Base-by-base conservation (phyloP, 2,888 invertebrate genomes). In the Epistrophe eligans region DNA sequence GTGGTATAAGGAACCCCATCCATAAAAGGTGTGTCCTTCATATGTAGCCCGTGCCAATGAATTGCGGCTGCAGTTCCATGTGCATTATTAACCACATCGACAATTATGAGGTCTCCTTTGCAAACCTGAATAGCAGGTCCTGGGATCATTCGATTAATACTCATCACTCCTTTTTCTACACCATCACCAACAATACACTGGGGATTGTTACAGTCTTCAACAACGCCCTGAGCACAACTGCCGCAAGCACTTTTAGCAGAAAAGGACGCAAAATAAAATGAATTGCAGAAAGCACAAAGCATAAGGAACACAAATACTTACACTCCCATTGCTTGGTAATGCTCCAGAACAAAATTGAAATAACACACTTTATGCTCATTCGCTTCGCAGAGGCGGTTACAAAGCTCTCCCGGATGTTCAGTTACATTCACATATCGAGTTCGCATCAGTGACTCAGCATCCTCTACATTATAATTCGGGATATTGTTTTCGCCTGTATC, bases 21-120 rank as follows among this genome's bases (percentile, higher is more conserved):
- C 97, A 97, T 97, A 91, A 95, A 96, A 0, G 97, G 97, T 0
- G 95, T 95, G 1, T 94, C 94, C 28, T 93, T 92, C 93, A 97
- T 96, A 90, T 97, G 96, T 89, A 96, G 95, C 0, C 98, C 98
- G 90, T 98, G 98, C 97, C 98, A 98, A 91, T 98, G 98, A 32
- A 98, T 95, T 0, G 96, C 95, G 0, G 97, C 96, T 4, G 95
- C 95, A 90, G 97, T 96, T 0, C 96, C 95, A 90, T 95, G 94
- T 91, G 98, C 93, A 71, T 94, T 94, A 91, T 98, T 98, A 73
- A 95, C 94, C 11, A 97, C 96, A 90, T 97, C 97, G 0, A 97
- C 96, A 38, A 96, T 94, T 2, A 98, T 93, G 40, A 95, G 94
- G 91, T 98, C 98, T 24, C 96, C 95, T 90, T 95, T 94, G 91